phyloP scores from a whole-genome alignment of 2,113 vertebrate genomes.

The Manacus vitellinus region DNA sequence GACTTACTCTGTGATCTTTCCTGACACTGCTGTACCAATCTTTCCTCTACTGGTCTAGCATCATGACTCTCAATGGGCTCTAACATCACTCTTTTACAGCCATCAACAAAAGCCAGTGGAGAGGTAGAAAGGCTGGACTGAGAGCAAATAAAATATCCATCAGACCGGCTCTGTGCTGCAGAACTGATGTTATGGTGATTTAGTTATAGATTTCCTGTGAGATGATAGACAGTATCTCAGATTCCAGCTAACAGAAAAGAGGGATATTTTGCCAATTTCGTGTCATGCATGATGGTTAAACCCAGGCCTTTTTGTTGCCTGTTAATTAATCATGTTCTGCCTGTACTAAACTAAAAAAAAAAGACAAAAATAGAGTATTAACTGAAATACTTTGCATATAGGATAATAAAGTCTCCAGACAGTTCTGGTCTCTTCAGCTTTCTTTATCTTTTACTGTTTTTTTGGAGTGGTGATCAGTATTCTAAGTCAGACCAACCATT shows the following conservation, averaged over 20 bases:
- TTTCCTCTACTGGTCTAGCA: background rate
- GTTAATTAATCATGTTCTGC: background rate
- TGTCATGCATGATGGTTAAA: background rate
- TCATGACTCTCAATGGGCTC: background rate
- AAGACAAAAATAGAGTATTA: background rate
- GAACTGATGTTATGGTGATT: background rate
- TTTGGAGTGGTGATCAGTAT: constrained; percentile 43
- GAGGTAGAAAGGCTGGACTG: background rate
- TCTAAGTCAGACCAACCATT: constrained; percentile 13
- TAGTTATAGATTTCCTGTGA: background rate
- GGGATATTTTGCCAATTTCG: background rate
- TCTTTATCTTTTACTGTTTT: background rate
- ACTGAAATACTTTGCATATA: background rate
- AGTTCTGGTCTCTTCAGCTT: background rate
- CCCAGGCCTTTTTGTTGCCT: background rate
- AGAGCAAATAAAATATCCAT: background rate
- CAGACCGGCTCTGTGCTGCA: background rate
- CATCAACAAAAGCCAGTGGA: background rate
- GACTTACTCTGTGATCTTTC: background rate
- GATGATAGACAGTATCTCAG: background rate
- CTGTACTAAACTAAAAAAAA: background rate
- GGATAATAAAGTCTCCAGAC: background rate
- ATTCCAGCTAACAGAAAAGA: background rate
- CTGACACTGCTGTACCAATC: background rate
- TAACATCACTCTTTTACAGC: background rate